Evolutionary conservation across 2,797 vertebrate genomes (phyloP).

Genomic region (Hapalemur alaotrensis): DNA sequence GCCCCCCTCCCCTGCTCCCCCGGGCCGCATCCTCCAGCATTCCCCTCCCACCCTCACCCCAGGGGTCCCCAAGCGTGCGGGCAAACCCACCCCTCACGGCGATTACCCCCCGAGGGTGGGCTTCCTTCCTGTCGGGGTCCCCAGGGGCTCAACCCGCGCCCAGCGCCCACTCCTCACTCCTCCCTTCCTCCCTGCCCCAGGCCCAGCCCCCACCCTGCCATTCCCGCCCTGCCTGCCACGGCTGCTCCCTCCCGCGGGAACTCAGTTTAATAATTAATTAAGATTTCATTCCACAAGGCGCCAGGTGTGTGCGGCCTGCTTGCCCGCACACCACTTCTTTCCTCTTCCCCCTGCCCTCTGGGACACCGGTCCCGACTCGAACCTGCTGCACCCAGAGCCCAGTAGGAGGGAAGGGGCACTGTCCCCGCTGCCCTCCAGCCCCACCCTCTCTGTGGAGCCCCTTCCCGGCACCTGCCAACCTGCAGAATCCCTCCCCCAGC

Average conservation of each 20-base stretch:
- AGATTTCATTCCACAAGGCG: conserved; percentile 76
- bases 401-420: background rate
- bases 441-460: background rate
- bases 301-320: conserved; percentile 73
- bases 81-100: background rate
- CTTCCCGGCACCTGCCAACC: background rate
- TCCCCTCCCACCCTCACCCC: background rate
- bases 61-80: background rate
- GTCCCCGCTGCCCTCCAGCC: background rate
- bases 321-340: conserved; percentile 30
- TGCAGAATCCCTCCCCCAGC: background rate
- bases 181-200: background rate
- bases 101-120: background rate
- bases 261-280: conserved; percentile 80
- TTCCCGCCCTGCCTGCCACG: background rate
- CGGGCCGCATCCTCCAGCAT: background rate
- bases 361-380: background rate
- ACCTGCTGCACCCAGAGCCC: background rate
- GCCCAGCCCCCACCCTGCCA: conserved; percentile 19
- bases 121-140: conserved; percentile 17
- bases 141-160: background rate
- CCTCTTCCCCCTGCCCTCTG: background rate
- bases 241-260: conserved; percentile 63
- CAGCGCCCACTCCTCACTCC: background rate
- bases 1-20: background rate